Evolutionary conservation across 2,113 vertebrate genomes (phyloP).

Genomic region (Pangasianodon gigas): DNA sequence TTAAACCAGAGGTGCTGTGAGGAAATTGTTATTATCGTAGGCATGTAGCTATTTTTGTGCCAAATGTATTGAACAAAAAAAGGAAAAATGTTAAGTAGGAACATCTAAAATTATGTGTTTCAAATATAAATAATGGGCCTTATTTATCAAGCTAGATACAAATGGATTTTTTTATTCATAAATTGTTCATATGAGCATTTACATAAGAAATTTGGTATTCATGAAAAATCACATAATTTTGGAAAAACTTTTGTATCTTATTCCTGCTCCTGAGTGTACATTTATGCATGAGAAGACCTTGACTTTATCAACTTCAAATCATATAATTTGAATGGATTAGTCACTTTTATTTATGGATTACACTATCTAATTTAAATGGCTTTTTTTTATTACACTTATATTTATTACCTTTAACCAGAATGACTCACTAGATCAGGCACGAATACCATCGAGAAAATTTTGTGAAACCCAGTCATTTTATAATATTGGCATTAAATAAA

Average conservation of each 20-base stretch:
- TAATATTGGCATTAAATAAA: background rate
- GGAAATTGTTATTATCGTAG: background rate
- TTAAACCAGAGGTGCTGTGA: constrained; percentile 31
- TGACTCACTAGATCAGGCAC: background rate
- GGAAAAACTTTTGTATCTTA: background rate
- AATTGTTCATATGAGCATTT: background rate
- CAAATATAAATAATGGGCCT: background rate
- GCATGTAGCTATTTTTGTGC: background rate
- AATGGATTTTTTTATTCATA: too few relatives aligned
- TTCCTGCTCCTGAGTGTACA: background rate
- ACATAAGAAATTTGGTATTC: background rate
- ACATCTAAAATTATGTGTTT: background rate
- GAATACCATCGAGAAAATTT: background rate
- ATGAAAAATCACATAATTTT: background rate
- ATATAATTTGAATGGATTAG: background rate
- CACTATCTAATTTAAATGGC: background rate
- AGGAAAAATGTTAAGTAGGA: background rate
- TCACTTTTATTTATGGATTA: background rate
- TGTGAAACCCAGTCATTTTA: background rate
- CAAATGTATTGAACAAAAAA: background rate
- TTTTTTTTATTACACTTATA: background rate
- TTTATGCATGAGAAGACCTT: background rate
- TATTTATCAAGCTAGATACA: too few relatives aligned
- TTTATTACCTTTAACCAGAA: background rate
- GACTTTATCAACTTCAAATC: background rate